A percentile compares a stretch with the other conserved stretches of the same genome.
Evolutionary conservation across 1,140 invertebrate genomes (phyloP).

Genomic region (Cydia amplana): DNA sequence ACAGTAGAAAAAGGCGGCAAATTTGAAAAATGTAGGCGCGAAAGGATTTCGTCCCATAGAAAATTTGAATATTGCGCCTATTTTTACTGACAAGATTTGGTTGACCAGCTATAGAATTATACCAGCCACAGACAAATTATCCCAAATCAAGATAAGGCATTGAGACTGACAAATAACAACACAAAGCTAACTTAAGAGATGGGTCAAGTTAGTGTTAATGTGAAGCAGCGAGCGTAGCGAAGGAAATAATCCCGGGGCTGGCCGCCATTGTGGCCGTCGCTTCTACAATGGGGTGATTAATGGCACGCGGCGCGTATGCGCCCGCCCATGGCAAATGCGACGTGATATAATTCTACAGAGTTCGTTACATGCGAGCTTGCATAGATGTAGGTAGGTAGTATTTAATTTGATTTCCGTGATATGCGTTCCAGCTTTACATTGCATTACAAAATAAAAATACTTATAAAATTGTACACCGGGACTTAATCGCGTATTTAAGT

Average conservation of each 20-base stretch:
- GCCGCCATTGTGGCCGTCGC: conserved; percentile 1
- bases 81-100: no score
- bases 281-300: conserved; percentile 28
- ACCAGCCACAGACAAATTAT: neutral
- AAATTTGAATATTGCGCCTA: no score
- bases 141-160: neutral
- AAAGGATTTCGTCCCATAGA: no score
- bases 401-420: neutral
- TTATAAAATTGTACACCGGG: no score
- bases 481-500: no score
- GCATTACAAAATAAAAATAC: no score
- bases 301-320: neutral
- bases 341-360: neutral
- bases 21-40: no score
- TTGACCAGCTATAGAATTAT: no score
- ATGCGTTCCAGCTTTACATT: neutral
- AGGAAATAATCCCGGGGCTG: conserved; percentile 17
- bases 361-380: neutral
- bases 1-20: no score
- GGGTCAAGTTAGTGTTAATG: conserved; percentile 23
- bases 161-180: neutral
- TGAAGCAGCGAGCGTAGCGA: neutral
- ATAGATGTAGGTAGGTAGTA: neutral
- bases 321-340: neutral
- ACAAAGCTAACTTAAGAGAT: conserved; percentile 12